Percentiles rank a stretch among this genome's conserved stretches.
Evolutionary conservation across 2,888 invertebrate species (phyloP).

Genomic region (Caenorhabditis sp.): DNA sequence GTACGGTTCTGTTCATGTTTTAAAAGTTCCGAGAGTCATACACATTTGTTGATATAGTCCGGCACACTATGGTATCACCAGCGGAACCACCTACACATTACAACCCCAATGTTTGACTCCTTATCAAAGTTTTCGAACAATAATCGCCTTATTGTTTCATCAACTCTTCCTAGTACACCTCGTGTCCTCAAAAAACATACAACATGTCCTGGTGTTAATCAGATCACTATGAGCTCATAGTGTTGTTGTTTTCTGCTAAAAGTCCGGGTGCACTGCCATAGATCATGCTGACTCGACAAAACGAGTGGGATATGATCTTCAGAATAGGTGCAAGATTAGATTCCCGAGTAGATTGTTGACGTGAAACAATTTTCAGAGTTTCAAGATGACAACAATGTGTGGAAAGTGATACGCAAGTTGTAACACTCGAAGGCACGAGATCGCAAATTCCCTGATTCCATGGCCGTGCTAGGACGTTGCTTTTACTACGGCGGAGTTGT

Average conservation of each 20-base stretch:
- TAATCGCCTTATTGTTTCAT: background rate
- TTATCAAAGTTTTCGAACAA: background rate
- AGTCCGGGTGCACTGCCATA: too few relatives aligned
- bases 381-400: too few relatives aligned
- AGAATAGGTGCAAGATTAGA: too few relatives aligned
- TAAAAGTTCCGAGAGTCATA: too few relatives aligned
- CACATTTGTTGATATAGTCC: too few relatives aligned
- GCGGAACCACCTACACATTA: conserved; percentile 8
- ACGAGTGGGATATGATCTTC: too few relatives aligned
- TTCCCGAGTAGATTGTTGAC: too few relatives aligned
- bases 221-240: background rate
- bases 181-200: background rate
- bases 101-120: background rate
- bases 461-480: conserved; percentile 25
- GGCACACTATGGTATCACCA: too few relatives aligned
- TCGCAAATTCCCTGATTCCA: too few relatives aligned
- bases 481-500: conserved; percentile 17
- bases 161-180: background rate
- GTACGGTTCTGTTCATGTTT: too few relatives aligned
- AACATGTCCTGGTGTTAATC: background rate
- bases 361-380: too few relatives aligned
- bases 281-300: too few relatives aligned
- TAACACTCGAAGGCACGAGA: background rate
- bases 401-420: background rate
- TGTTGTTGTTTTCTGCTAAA: background rate